Conservation (phyloP, 2,888 invertebrate genomes). For the Colletes collaris region DNA sequence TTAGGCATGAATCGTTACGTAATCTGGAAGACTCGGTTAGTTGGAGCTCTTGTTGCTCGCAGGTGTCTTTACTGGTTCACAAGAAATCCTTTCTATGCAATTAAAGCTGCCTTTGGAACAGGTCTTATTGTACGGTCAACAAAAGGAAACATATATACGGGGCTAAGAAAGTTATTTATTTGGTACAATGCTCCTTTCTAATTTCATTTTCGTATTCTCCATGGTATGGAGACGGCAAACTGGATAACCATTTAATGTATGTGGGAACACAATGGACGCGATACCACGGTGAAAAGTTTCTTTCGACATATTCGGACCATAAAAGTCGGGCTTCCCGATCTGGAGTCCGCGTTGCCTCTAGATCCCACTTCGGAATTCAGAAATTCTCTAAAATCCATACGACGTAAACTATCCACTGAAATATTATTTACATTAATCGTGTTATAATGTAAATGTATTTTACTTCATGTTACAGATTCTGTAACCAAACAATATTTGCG, state of each 20-base stretch:
- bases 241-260: conserved; percentile 33
- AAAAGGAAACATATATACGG: conserved; percentile 43
- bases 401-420: too few species aligned
- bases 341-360: not conserved
- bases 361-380: not conserved
- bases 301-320: conserved; percentile 13
- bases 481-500: too few species aligned
- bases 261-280: conserved; percentile 43
- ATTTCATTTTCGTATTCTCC: conserved; percentile 35
- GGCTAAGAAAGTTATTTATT: conserved; percentile 52
- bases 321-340: conserved; percentile 9
- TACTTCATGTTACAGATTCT: too few species aligned
- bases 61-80: conserved; percentile 65
- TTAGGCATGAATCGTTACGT: conserved; percentile 63
- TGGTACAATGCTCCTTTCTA: conserved; percentile 43
- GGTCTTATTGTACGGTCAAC: conserved; percentile 53
- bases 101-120: conserved; percentile 57
- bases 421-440: too few species aligned
- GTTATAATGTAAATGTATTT: too few species aligned
- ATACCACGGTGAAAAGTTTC: conserved; percentile 12
- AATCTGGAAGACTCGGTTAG: conserved; percentile 68
- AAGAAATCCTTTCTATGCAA: conserved; percentile 63
- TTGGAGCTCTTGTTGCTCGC: conserved; percentile 59
- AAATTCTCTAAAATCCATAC: not conserved
- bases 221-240: not conserved